Base-by-base conservation (phyloP, 1,140 invertebrate species). In the Coelopa frigida region DNA sequence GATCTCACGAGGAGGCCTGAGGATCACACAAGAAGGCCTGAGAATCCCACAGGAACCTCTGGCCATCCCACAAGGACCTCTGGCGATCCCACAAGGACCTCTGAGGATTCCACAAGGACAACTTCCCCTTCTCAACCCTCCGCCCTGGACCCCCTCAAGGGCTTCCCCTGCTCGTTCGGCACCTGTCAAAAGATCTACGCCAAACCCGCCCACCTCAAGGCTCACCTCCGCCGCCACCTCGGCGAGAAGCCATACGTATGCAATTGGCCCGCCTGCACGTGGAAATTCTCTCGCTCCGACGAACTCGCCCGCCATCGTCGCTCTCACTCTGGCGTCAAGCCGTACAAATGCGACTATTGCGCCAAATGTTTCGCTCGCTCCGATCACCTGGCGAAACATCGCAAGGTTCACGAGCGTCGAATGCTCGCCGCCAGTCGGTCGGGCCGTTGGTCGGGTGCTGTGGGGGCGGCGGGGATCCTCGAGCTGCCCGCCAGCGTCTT, bases 181-280 rank as follows among this genome's bases (percentile, higher is more conserved):
- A 74, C 73, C 39, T 82, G 80, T 54, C 72, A 76, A 3, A 82
- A 88, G 70, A 70, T 85, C 1, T 97, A 98, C 57, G 89, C 90
- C 43, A 98, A 98, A 70, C 84, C 87, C 14, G 94, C 90, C 7
- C 93, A 97, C 68, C 75, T 97, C 17, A 94, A 95, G 61, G 92
- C 94, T 3, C 94, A 98, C 64, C 68, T 95, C 38, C 75, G 94
- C 3, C 78, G 94, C 10, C 94, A 97, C 70, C 89, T 92, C 2
- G 94, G 93, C 1, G 92, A 96, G 70, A 96, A 96, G 61, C 94
- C 94, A 0, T 98, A 96, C 60, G 74, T 75, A 4, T 89, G 85
- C 64, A 87, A 83, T 36, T 97, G 93, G 93, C 74, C 82, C 3
- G 87, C 84, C n/a, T 98, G 94, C 69, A 80, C 79, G 7, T 97